Base-by-base conservation (phyloP, 2,888 invertebrate genomes). In the Pogonocherus hispidulus region DNA sequence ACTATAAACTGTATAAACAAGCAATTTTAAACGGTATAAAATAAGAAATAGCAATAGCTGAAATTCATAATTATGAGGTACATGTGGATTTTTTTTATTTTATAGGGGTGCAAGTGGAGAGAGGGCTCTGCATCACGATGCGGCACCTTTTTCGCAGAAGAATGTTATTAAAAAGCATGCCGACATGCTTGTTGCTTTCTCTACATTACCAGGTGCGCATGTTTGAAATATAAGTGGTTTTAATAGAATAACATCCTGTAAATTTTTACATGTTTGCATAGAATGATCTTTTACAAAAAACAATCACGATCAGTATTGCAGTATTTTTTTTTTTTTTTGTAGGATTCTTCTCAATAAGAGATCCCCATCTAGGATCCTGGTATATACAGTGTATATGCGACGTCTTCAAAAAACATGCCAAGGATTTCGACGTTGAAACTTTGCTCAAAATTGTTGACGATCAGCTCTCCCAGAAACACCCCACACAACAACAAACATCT, bases 311-410 rank as follows among this genome's bases (percentile, higher is more conserved):
- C n/a, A n/a, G n/a, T n/a, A n/a, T n/a, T n/a, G n/a, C n/a, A n/a
- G n/a, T n/a, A n/a, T 14, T 41, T 5, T n/a, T 3, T 11, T 22
- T 20, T 2, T 55, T 63, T 63, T 41, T 75, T 79, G 64, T 81
- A 90, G 91, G 90, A 2, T 88, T 86, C 79, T 86, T 87, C 73
- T 89, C 93, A 0, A 87, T 89, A 80, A 88, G 93, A 65, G 89
- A 92, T 84, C 79, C 82, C 3, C 71, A 82, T 22, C 75, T 77
- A 5, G 93, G 93, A 19, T 91, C 92, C 47, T 93, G 92, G 92
- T 93, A 91, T 84, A 90, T 93, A 77, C 90, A 91, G 83, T 87
- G 87, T 70, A 85, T 93, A 77, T 92, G 92, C 83, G 84, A 89
- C 75, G 87, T 90, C 76, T 90, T 93, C 83, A 90, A 91, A 73